Percentiles rank a stretch among this genome's conserved stretches.
Evolutionary conservation across 35 echinoderm and acorn worm species (phyloP).

Genomic region (Ophiothrix spiculata): DNA sequence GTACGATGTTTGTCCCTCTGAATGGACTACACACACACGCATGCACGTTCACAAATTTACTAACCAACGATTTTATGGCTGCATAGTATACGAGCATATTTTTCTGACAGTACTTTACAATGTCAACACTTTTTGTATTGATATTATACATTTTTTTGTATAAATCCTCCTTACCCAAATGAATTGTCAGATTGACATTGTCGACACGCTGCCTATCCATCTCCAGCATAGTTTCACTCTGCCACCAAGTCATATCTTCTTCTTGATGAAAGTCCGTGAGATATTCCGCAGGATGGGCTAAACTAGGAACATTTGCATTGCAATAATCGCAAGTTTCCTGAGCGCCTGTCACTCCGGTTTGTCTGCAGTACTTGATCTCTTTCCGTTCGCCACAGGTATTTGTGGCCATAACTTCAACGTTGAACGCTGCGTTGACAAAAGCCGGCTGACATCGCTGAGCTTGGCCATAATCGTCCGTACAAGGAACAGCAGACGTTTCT

Average conservation of each 20-base stretch:
- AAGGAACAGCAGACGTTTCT: conserved; percentile 61
- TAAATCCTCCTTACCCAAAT: conserved; percentile 81
- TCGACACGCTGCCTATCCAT: conserved; percentile 59
- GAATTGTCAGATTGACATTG: conserved; percentile 88
- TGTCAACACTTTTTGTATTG: no score
- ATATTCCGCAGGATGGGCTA: conserved; percentile 69
- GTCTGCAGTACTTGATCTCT: conserved; percentile 58
- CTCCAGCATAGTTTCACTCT: conserved; percentile 91
- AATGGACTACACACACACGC: no score
- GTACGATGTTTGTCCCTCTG: no score
- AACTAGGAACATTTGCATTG: not conserved
- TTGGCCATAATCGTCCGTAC: conserved; percentile 63
- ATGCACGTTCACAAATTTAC: no score
- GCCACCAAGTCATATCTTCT: conserved; percentile 87
- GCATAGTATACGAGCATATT: no score
- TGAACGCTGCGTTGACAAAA: conserved; percentile 96
- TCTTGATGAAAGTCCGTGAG: conserved; percentile 90
- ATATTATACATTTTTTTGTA: no score
- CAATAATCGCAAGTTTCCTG: conserved; percentile 65
- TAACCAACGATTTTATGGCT: no score
- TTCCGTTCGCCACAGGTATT: conserved; percentile 79
- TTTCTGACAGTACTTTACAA: no score
- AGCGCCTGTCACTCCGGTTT: conserved; percentile 79
- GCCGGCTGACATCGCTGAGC: conserved; percentile 88
- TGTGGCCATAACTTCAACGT: conserved; percentile 71